Evolutionary conservation across 2,113 vertebrate genomes (phyloP), one percentile per base, ranked within the genome.

Genomic region (Aegotheles bennettii): DNA sequence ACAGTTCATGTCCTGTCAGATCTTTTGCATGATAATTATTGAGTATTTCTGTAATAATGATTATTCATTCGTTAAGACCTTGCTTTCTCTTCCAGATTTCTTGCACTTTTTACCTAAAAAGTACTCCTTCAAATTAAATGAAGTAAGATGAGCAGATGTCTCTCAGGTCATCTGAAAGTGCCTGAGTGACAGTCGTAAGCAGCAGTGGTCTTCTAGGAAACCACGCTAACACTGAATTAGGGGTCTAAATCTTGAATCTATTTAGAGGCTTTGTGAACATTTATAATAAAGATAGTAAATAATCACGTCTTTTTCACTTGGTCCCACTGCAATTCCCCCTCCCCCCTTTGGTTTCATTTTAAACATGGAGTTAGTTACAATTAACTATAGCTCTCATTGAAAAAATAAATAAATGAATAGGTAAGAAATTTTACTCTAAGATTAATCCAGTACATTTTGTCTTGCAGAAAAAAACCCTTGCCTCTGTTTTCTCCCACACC

Each of bases 1-100:
- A 92, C 38, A 57, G 54, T 93, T 95, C 77, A 74, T 61, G 24
- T n/a, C 67, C 54, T 92, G 64, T 90, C 92, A 95, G 70, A 95
- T 85, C 59, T 70, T 51, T 28, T 56, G 19, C 26, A 33, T 28
- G 16, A 87, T 70, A 79, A 63, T 28, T 60, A 87, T 33, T 54
- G 33, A 76, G 3, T 65, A 83, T 86, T 91, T 86, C 33, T 70
- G 24, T 57, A 84, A 78, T 19, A 94, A 33, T n/a, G 53, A 79
- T 83, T 76, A 50, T 70, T 80, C 33, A 65, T 54, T 42, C 15
- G 23, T 60, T 67, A 65, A 69, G 42, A 57, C 8, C 9, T 89
- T 64, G 14, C 26, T 84, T 63, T 16, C n/a, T 80, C 60, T 75
- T 91, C 73, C n/a, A 75, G 64, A 51, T 57, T 35, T 48, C 17